Evolutionary conservation across 2,797 vertebrate genomes (phyloP).

Genomic region (Myotis vivesi): DNA sequence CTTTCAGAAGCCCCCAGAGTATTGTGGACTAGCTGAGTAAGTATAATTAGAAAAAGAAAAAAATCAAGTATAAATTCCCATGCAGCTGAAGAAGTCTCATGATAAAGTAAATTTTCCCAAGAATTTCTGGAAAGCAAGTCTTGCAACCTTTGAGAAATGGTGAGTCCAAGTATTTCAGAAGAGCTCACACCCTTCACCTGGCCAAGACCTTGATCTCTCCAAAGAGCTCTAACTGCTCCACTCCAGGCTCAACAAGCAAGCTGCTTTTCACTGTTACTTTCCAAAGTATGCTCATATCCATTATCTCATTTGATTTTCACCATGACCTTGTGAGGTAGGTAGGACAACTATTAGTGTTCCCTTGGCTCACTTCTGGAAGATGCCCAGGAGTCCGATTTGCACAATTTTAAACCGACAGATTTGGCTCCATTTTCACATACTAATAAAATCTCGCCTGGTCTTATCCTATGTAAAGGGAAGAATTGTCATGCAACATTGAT

Average conservation of each 20-base stretch:
- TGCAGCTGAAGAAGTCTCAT: slow-evolving; percentile 5
- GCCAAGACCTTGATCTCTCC: not conserved
- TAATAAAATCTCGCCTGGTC: slow-evolving; percentile 50
- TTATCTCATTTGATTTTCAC: slow-evolving; percentile 50
- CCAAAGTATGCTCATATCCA: slow-evolving; percentile 2
- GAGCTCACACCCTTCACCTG: not conserved
- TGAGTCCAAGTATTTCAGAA: slow-evolving; percentile 43
- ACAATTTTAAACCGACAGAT: slow-evolving; percentile 47
- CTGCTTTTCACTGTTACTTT: slow-evolving; percentile 51
- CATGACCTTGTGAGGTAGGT: slow-evolving; percentile 57
- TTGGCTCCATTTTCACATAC: slow-evolving; percentile 57
- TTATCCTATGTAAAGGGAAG: slow-evolving; percentile 59
- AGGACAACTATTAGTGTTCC: slow-evolving; percentile 47
- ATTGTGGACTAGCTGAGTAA: slow-evolving; percentile 55
- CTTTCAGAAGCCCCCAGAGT: slow-evolving; percentile 47
- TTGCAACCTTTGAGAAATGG: slow-evolving; percentile 28
- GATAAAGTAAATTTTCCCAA: slow-evolving; percentile 50
- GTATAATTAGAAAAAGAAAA: slow-evolving; percentile 59
- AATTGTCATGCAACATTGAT: slow-evolving; percentile 38
- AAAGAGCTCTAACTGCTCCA: not conserved
- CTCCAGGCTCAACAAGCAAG: not conserved
- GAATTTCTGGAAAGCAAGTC: slow-evolving; percentile 55
- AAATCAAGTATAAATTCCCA: slow-evolving; percentile 49
- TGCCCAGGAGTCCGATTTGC: slow-evolving; percentile 46
- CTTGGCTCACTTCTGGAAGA: slow-evolving; percentile 52